Evolutionary conservation across 1,140 invertebrate genomes (phyloP).

Genomic region (Habropoda laboriosa): DNA sequence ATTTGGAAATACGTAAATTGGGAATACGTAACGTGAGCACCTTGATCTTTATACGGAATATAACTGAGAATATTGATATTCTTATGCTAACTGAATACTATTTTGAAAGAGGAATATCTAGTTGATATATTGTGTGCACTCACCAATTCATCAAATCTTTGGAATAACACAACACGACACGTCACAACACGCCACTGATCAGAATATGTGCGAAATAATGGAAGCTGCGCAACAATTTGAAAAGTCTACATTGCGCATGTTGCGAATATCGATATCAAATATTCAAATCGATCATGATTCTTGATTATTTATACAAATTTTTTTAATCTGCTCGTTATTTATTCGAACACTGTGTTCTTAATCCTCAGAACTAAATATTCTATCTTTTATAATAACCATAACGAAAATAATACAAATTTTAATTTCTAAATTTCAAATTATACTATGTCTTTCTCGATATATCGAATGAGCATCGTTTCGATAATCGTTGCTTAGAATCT

Average conservation of each 20-base stretch:
- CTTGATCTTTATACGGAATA: background rate
- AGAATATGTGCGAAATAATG: background rate
- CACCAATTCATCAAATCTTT: background rate
- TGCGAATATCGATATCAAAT: conserved; percentile 2
- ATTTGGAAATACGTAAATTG: background rate
- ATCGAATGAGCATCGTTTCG: background rate
- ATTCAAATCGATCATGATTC: background rate
- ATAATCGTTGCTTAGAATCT: background rate
- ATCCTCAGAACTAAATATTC: background rate
- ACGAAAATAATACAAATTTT: background rate
- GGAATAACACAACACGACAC: background rate
- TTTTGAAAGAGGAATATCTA: background rate
- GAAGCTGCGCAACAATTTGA: conserved; percentile 27
- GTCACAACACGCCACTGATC: no score
- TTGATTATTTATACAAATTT: background rate
- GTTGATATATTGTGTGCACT: background rate
- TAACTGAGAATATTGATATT: background rate
- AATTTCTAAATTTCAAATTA: background rate
- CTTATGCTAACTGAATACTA: background rate
- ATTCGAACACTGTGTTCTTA: no score
- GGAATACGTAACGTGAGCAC: background rate
- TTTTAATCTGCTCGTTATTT: no score
- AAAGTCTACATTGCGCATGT: background rate
- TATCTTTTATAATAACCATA: no score
- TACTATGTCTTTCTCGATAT: background rate